A percentile compares a stretch with the other conserved stretches of the same genome.
Conservation (phyloP, 53 echinoderm and acorn worm species). For the Patiria pectinifera region DNA sequence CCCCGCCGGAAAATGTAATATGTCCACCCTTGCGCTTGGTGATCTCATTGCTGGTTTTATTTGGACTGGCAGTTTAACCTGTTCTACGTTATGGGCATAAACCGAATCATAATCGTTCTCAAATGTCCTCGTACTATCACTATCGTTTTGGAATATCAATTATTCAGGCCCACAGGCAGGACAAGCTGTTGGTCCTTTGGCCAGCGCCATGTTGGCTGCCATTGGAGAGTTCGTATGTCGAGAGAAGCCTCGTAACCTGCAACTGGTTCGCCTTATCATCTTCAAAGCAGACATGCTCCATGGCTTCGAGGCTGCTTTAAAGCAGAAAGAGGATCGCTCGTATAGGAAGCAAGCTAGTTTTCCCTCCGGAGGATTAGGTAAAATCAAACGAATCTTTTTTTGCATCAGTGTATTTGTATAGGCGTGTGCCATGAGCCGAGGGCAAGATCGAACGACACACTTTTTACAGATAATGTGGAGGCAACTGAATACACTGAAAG, state of each 20-base stretch:
- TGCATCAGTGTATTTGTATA: background rate
- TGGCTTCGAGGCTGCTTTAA: slow-evolving; percentile 47
- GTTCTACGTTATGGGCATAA: too few relatives aligned
- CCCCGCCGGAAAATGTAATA: too few relatives aligned
- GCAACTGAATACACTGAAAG: too few relatives aligned
- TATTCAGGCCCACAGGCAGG: background rate
- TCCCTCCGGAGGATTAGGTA: background rate
- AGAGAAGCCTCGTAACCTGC: slow-evolving; percentile 37
- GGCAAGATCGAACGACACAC: background rate
- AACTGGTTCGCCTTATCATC: slow-evolving; percentile 41
- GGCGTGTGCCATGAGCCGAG: background rate
- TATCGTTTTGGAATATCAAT: background rate
- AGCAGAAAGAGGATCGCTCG: slow-evolving; percentile 26
- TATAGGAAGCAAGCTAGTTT: slow-evolving; percentile 12
- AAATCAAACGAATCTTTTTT: background rate
- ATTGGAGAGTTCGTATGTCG: slow-evolving; percentile 56
- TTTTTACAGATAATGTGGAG: background rate
- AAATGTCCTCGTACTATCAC: background rate
- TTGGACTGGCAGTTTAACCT: too few relatives aligned
- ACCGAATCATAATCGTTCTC: background rate
- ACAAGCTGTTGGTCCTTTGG: slow-evolving; percentile 17
- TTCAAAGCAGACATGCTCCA: slow-evolving; percentile 52
- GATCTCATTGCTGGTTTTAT: too few relatives aligned
- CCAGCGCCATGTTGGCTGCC: slow-evolving; percentile 45
- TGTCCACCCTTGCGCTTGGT: too few relatives aligned